Conservation (phyloP, 2,797 vertebrate genomes). For the Platalea minor region DNA sequence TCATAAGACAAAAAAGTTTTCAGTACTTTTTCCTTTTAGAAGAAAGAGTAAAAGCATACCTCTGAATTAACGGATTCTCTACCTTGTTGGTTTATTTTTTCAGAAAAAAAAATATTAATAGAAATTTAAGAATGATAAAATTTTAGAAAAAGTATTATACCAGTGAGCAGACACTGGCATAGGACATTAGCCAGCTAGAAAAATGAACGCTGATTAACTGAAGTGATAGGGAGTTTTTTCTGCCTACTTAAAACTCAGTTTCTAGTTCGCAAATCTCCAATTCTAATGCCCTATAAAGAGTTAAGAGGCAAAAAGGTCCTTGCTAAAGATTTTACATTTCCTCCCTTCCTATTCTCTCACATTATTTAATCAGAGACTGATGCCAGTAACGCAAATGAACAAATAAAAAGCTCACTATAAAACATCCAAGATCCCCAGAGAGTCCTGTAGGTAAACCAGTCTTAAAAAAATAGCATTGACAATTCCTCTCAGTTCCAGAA, state of each 20-base stretch:
- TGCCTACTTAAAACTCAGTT: not conserved
- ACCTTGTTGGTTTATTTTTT: not conserved
- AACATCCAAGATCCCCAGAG: not conserved
- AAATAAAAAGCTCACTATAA: not conserved
- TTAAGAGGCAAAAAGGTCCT: not conserved
- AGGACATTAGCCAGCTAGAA: not conserved
- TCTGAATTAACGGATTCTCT: not conserved
- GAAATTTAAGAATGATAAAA: not conserved
- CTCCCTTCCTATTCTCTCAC: not conserved
- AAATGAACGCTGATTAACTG: not conserved
- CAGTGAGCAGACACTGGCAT: not conserved
- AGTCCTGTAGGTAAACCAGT: not conserved
- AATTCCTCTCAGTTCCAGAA: not conserved
- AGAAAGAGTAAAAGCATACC: not conserved
- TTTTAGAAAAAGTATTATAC: not conserved
- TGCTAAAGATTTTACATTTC: not conserved
- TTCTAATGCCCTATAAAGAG: not conserved
- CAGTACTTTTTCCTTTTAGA: not conserved
- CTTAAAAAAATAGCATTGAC: not conserved
- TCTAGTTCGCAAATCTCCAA: not conserved
- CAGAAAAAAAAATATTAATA: not conserved
- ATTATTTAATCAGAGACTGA: not conserved
- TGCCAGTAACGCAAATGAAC: not conserved
- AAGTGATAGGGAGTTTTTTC: not conserved
- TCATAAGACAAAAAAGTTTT: not conserved